These are phyloP conservation scores for Etheostoma nigrum DNA, from an alignment of 2,797 vertebrate species.

Conservation along the genomic window DNA sequence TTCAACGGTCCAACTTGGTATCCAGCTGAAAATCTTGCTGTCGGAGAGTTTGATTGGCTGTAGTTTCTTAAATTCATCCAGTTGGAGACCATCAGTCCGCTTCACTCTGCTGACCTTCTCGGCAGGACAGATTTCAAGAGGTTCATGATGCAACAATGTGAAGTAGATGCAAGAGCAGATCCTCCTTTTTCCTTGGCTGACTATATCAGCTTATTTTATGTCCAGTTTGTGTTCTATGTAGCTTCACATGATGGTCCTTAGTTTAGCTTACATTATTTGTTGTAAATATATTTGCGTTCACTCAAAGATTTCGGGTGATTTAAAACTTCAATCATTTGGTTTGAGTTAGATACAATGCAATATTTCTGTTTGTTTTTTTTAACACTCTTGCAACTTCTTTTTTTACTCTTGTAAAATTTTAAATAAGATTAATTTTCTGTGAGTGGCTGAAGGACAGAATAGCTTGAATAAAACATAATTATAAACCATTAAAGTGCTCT, in stretches of 20 bases:
- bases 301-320: not conserved
- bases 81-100: constrained; percentile 6
- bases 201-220: not conserved
- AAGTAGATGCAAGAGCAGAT: constrained; percentile 30
- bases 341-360: not conserved
- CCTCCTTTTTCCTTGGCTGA: not conserved
- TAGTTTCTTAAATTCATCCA: constrained; percentile 6
- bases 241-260: not conserved
- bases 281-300: not conserved
- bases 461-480: constrained; percentile 5
- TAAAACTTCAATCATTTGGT: not conserved
- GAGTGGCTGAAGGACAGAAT: not conserved
- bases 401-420: not conserved
- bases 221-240: constrained; percentile 6
- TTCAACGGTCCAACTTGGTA: not conserved
- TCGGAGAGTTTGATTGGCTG: constrained; percentile 3
- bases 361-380: not conserved
- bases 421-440: not conserved
- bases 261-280: not conserved
- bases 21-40: constrained; percentile 3
- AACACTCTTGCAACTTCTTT: not conserved
- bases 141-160: constrained; percentile 48
- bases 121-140: constrained; percentile 13
- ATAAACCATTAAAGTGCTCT: not conserved
- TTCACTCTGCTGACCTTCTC: not conserved